Evolutionary conservation across 2,797 vertebrate genomes (phyloP).

Genomic region (Cottoperca gobio): DNA sequence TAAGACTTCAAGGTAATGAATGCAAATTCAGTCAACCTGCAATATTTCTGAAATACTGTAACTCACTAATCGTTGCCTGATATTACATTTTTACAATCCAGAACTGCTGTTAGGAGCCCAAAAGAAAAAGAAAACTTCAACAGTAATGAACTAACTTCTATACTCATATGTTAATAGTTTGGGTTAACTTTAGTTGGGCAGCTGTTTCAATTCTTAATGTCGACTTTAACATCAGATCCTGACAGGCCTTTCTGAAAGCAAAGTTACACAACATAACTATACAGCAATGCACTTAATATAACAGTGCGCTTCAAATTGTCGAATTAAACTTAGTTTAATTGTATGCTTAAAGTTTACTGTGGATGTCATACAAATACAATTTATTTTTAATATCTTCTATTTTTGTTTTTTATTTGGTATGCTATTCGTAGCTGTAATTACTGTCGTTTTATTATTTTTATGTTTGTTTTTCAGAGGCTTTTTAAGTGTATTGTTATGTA

Average conservation of each 20-base stretch:
- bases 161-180: too few relatives aligned
- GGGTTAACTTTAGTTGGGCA: not conserved
- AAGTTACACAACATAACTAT: too few relatives aligned
- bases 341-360: not conserved
- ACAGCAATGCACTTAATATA: too few relatives aligned
- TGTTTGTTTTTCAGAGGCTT: not conserved
- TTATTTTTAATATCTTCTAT: not conserved
- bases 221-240: not conserved
- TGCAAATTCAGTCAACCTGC: conserved; percentile 4
- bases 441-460: not conserved
- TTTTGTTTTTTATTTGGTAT: too few relatives aligned
- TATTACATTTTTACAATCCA: not conserved
- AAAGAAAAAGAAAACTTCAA: too few relatives aligned
- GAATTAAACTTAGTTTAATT: not conserved
- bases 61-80: not conserved
- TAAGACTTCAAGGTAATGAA: not conserved
- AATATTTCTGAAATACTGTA: not conserved
- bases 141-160: not conserved
- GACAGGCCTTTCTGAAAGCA: too few relatives aligned
- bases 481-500: not conserved
- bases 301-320: not conserved
- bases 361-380: not conserved
- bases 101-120: too few relatives aligned
- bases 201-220: not conserved
- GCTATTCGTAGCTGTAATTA: not conserved